phyloP scores from a whole-genome alignment of 2,113 vertebrate genomes.

The Cyprinodon brontotheroides region DNA sequence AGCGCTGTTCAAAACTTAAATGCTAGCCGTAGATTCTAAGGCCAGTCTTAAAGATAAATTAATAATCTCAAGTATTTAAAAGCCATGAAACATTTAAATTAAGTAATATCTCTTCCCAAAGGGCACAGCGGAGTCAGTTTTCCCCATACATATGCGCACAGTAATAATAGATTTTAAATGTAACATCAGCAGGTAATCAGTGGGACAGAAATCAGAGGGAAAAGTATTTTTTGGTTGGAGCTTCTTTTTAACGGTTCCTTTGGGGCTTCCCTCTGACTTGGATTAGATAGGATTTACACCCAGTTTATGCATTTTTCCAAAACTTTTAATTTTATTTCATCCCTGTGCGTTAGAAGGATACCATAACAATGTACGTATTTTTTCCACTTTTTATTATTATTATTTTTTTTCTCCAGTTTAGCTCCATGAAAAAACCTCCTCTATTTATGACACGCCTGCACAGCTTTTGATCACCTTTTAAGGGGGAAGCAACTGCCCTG shows the following conservation, averaged over 20 bases:
- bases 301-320: constrained; percentile 55
- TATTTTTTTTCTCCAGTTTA: background rate
- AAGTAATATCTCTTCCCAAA: constrained; percentile 81
- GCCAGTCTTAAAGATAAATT: constrained; percentile 81
- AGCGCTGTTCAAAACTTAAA: constrained; percentile 72
- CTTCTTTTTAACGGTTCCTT: constrained; percentile 58
- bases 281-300: constrained; percentile 72
- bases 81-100: constrained; percentile 83
- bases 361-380: background rate
- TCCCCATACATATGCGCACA: constrained; percentile 71
- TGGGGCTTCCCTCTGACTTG: constrained; percentile 55
- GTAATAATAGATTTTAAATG: constrained; percentile 72
- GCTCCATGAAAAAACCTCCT: constrained; percentile 10
- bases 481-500: constrained; percentile 66
- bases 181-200: constrained; percentile 75
- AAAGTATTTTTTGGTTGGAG: constrained; percentile 64
- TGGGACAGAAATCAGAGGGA: constrained; percentile 68
- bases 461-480: constrained; percentile 66
- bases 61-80: constrained; percentile 82
- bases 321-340: constrained; percentile 52
- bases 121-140: constrained; percentile 73
- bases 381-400: background rate
- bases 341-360: constrained; percentile 23
- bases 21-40: constrained; percentile 73
- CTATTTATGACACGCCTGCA: constrained; percentile 27